Evolutionary conservation across 2,797 vertebrate species (phyloP).

Genomic region (Pangasius sanitwongsei): DNA sequence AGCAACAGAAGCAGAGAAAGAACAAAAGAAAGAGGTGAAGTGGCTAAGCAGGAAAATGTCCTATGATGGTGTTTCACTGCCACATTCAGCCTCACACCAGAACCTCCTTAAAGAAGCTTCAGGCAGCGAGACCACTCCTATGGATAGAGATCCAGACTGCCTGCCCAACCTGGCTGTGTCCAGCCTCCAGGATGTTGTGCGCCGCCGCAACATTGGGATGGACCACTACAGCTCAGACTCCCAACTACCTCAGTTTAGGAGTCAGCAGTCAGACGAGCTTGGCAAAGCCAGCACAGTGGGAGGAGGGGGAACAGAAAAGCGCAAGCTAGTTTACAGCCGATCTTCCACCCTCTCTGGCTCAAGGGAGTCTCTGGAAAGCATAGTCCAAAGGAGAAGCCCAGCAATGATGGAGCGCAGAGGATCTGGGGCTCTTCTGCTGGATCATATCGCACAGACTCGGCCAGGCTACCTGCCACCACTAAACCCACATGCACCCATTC

Average conservation of each 20-base stretch:
- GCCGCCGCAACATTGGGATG: constrained; percentile 77
- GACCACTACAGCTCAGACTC: constrained; percentile 88
- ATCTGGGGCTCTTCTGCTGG: constrained; percentile 76
- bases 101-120: constrained; percentile 73
- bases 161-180: constrained; percentile 78
- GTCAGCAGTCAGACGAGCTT: constrained; percentile 58
- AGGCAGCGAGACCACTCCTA: constrained; percentile 48
- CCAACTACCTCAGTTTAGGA: constrained; percentile 74
- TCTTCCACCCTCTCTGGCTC: constrained; percentile 74
- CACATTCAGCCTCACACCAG: constrained; percentile 72
- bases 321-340: constrained; percentile 73
- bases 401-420: constrained; percentile 75
- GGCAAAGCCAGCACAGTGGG: constrained; percentile 46
- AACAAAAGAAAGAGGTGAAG: constrained; percentile 50
- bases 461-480: constrained; percentile 86
- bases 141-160: constrained; percentile 71
- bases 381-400: constrained; percentile 68
- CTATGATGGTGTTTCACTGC: constrained; percentile 78
- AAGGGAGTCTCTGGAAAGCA: constrained; percentile 77
- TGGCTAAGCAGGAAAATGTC: constrained; percentile 79
- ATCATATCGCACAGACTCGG: constrained; percentile 77
- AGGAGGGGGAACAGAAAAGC: constrained; percentile 67
- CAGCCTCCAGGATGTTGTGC: constrained; percentile 80
- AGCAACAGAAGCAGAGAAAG: constrained; percentile 56
- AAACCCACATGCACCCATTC: constrained; percentile 75